These are phyloP conservation scores for Brachypterus glaber DNA, from an alignment of 2,888 invertebrate species.

Conservation along the genomic window DNA sequence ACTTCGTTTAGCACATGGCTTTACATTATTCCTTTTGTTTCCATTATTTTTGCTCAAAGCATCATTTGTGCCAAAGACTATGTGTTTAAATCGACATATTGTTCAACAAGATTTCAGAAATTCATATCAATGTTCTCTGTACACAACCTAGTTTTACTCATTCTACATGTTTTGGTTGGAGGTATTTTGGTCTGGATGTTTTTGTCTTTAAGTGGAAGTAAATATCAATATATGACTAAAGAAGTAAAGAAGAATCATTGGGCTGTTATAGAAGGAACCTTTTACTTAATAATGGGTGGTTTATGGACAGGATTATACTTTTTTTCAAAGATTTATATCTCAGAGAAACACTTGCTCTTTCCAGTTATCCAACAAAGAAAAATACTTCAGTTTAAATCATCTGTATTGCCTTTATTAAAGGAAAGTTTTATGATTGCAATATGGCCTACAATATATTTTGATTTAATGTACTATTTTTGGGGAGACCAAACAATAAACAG, in stretches of 20 bases:
- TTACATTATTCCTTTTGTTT: constrained; percentile 53
- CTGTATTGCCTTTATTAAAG: constrained; percentile 48
- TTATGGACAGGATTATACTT: constrained; percentile 57
- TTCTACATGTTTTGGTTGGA: constrained; percentile 55
- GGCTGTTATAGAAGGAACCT: constrained; percentile 57
- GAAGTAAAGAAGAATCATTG: constrained; percentile 42
- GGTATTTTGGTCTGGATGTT: constrained; percentile 60
- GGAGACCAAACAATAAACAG: constrained; percentile 47
- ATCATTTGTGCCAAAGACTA: constrained; percentile 62
- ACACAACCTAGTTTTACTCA: constrained; percentile 48
- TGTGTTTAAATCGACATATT: constrained; percentile 50
- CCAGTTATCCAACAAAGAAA: constrained; percentile 63
- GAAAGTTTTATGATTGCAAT: constrained; percentile 51
- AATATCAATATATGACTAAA: constrained; percentile 46
- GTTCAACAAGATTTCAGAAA: constrained; percentile 58
- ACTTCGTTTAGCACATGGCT: constrained; percentile 55
- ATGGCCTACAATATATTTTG: constrained; percentile 53
- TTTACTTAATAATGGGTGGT: constrained; percentile 59
- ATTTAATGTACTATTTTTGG: constrained; percentile 51
- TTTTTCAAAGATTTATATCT: constrained; percentile 49
- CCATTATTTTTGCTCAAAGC: constrained; percentile 61
- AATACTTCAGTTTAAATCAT: constrained; percentile 54
- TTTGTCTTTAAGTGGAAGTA: constrained; percentile 53
- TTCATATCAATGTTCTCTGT: constrained; percentile 52
- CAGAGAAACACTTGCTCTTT: constrained; percentile 52